Base-by-base conservation (phyloP, 2,888 invertebrate genomes). In the Drosophila gaucha region DNA sequence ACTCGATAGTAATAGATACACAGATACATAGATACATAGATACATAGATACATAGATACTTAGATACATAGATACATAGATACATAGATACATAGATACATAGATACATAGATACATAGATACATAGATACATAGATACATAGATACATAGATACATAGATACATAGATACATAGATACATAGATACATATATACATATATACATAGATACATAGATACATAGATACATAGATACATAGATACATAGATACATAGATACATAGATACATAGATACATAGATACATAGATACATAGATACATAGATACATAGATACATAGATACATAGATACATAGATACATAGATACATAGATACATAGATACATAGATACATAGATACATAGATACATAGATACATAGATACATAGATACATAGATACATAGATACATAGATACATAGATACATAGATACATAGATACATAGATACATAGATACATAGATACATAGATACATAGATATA, bases 341-440 rank as follows among this genome's bases (percentile, higher is more conserved):
- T 22, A 24, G 20, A 20, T 20, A 41, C 22, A 22, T n/a, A 41
- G 14, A 41, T 24, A 18, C 18, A 36, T 10, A 18, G 36, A 36
- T 36, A 36, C 18, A 36, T 36, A 18, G 16, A 36, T 36, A 36
- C 18, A 36, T 36, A 18, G 35, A 36, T 36, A 36, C 35, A 36
- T 36, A 36, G 35, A 36, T 36, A 36, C 18, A 36, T 18, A 36
- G 36, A 36, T 36, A 36, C 36, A 36, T 36, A 36, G 36, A 18
- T 18, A 36, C 36, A 35, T 35, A 36, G 35, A 36, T 10, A 36
- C 36, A 36, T 18, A 36, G 36, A 36, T 18, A 36, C 36, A 36
- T 36, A 36, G 18, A 36, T 12, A 36, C 18, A 36, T 36, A 36
- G 18, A 36, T 18, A 18, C 10, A 36, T 36, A 18, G 10, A 36